phyloP scores from a whole-genome alignment of 2,888 invertebrate species.

The Thelaira solivaga region DNA sequence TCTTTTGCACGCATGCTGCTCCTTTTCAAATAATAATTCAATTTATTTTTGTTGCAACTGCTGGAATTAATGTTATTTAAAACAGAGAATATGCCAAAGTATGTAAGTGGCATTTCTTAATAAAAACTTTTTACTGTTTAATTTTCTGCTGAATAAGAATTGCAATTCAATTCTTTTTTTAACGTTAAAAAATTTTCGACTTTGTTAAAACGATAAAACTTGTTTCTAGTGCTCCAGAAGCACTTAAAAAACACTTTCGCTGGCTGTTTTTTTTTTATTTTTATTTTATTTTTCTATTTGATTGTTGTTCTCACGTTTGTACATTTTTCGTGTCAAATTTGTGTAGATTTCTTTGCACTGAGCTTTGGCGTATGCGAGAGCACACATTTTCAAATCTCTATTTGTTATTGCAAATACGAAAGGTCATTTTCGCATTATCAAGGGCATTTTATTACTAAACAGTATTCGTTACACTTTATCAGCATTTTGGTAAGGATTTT shows the following conservation, averaged over 20 bases:
- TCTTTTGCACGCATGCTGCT: too few relatives aligned
- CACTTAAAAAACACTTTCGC: conserved; percentile 22
- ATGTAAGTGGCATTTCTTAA: too few relatives aligned
- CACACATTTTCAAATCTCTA: neutral
- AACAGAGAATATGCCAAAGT: neutral
- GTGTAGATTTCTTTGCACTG: neutral
- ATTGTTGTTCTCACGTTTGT: neutral
- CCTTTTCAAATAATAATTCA: too few relatives aligned
- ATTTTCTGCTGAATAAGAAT: conserved; percentile 36
- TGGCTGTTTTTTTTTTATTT: neutral
- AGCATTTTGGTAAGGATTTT: neutral
- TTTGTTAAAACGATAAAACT: conserved; percentile 23
- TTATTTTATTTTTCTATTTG: neutral
- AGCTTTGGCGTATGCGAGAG: conserved; percentile 5
- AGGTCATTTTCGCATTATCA: conserved; percentile 25
- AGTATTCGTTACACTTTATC: neutral
- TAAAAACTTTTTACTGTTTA: too few relatives aligned
- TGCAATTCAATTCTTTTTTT: conserved; percentile 13
- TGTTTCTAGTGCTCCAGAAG: conserved; percentile 2
- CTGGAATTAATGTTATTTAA: too few relatives aligned
- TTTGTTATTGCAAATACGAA: neutral
- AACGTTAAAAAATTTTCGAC: conserved; percentile 6
- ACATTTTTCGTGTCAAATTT: too few relatives aligned
- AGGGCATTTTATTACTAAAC: conserved; percentile 1
- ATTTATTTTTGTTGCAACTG: too few relatives aligned